Evolutionary conservation across 2,113 vertebrate genomes (phyloP), one percentile per base, ranked within the genome.

Genomic region (Abramis brama): DNA sequence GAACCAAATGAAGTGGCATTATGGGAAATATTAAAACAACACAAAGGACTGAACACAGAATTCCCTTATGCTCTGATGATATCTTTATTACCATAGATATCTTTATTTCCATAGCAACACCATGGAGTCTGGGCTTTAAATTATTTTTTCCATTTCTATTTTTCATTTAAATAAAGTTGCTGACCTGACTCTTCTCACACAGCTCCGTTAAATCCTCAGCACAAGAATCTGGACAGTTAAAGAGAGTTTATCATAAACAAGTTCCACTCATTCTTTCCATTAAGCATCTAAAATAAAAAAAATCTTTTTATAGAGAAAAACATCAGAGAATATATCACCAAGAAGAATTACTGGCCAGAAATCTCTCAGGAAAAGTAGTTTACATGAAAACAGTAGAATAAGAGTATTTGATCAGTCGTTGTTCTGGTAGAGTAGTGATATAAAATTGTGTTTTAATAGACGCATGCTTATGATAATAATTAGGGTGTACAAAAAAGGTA

Each of bases 1-100:
- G 62, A 86, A 86, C 59, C 87, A 88, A 90, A 89, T 91, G 79
- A 90, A 88, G 81, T 73, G 83, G 88, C 66, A 88, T 91, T 90
- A 86, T 80, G 82, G 64, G 79, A 84, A 86, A 89, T 89, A 89
- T 91, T 90, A 87, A 90, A 88, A 86, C 85, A 86, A 85, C 75
- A 91, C 75, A 81, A 82, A 80, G 83, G 52, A 57, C 6, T 57
- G 23, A 39, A 81, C 6, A 70, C 43, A 82, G 25, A 86, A 50
- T 74, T 89, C 82, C 82, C 66, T 86, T 86, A 85, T 85, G 87
- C 62, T 88, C 79, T 64, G 62, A 47, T 83, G 68, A 87, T 88
- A 74, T 82, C 66, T 80, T 45, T 27, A 87, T 89, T 88, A 79
- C 88, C 87, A 88, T n/a, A n/a, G 68, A 87, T 88, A 74, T 82